Percentiles rank a stretch among this genome's conserved stretches.
Evolutionary conservation across 2,113 vertebrate genomes (phyloP).

Genomic region (Caretta caretta): DNA sequence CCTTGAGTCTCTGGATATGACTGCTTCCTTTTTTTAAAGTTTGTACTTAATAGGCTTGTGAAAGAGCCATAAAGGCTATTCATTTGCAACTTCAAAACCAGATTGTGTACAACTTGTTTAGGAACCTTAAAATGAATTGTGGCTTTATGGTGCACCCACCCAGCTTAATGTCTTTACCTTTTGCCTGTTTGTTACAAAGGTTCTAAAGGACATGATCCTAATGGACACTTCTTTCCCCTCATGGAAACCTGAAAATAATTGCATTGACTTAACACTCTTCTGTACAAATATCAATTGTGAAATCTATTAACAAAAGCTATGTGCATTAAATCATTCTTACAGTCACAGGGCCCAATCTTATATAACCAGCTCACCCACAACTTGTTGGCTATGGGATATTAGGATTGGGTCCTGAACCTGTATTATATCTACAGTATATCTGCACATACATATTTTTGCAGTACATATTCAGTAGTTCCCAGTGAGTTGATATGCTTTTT

Average conservation of each 20-base stretch:
- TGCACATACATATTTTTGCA: neutral
- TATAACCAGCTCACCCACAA: neutral
- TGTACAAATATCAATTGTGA: neutral
- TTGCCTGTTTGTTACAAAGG: neutral
- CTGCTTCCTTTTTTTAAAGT: neutral
- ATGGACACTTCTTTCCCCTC: neutral
- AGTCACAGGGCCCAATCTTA: neutral
- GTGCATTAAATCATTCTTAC: neutral
- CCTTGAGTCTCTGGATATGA: constrained; percentile 16
- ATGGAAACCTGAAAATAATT: neutral
- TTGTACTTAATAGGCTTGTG: neutral
- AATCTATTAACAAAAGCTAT: neutral
- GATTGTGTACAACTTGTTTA: neutral
- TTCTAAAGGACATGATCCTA: neutral
- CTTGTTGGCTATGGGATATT: neutral
- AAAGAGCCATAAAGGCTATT: neutral
- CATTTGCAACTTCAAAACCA: neutral
- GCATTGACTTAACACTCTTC: neutral
- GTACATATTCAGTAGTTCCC: neutral
- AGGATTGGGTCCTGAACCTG: neutral
- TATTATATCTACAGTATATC: neutral
- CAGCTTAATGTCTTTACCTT: neutral
- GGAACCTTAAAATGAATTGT: neutral
- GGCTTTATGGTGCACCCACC: neutral
- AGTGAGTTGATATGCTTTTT: neutral